phyloP scores from a whole-genome alignment of 2,113 vertebrate genomes.

The Sus scrofa region T2T-Sscrofa CM000812.6:130112501-130113000 shows the following conservation, averaged over 20 bases:
- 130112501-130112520: not conserved
- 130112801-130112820: not conserved
- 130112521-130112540: not conserved
- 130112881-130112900: not conserved
- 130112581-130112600: not conserved
- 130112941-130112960: slow-evolving; percentile 11
- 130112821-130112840: not conserved
- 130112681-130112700: not conserved
- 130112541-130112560: not conserved
- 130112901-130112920: not conserved
- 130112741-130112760: not conserved
- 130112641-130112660: not conserved
- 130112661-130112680: not conserved
- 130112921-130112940: not conserved
- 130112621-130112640: not conserved
- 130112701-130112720: not conserved
- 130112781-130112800: not conserved
- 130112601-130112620: not conserved
- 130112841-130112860: not conserved
- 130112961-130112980: not conserved
- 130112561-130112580: not conserved
- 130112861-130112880: slow-evolving; percentile 1
- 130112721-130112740: not conserved
- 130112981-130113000: too few relatives aligned
- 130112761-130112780: not conserved